These are phyloP conservation scores for Cygnus atratus DNA, from an alignment of 2,113 vertebrate genomes.

Conservation along the genomic window DNA sequence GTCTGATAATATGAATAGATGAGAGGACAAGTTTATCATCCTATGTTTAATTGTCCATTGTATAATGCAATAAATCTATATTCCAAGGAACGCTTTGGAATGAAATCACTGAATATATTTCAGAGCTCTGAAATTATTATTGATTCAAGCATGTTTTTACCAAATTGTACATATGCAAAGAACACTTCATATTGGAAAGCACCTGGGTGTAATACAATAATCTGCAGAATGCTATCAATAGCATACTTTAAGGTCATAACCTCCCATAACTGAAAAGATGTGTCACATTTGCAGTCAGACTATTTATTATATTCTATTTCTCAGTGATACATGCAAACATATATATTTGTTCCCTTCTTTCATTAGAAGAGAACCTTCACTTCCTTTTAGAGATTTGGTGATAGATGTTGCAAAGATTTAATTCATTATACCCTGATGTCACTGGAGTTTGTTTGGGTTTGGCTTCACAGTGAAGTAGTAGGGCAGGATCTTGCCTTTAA, in stretches of 20 bases:
- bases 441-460: neutral
- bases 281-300: neutral
- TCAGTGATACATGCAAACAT: neutral
- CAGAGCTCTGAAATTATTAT: conserved; percentile 12
- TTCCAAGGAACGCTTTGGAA: neutral
- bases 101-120: neutral
- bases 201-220: neutral
- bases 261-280: neutral
- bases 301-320: neutral
- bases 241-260: neutral
- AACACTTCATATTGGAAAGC: neutral
- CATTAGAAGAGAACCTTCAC: neutral
- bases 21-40: conserved; percentile 6
- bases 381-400: neutral
- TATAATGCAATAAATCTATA: conserved; percentile 40
- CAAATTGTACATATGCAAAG: neutral
- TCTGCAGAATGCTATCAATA: neutral
- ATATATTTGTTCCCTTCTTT: neutral
- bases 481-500: neutral
- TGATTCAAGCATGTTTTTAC: neutral
- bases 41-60: conserved; percentile 24
- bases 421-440: neutral
- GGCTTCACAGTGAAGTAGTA: neutral
- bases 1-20: conserved; percentile 18
- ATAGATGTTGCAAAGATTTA: neutral